phyloP scores from a whole-genome alignment of 2,888 invertebrate species.

The Cephus sareptanus region DNA sequence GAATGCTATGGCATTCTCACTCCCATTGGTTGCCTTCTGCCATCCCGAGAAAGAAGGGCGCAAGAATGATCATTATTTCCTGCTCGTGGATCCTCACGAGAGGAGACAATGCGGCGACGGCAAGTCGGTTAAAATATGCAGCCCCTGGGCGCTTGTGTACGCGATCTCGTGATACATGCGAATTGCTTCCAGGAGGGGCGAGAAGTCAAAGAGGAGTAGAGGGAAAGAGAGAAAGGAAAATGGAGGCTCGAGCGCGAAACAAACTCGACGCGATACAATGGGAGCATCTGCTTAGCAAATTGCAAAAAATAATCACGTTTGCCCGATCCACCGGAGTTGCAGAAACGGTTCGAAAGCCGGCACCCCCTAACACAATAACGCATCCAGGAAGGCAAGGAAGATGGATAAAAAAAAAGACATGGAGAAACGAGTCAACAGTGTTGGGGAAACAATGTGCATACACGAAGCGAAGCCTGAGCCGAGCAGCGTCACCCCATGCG shows the following conservation, averaged over 20 bases:
- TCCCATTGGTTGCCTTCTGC: too few relatives aligned
- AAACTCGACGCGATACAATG: conserved; percentile 37
- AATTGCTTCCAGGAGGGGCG: conserved; percentile 28
- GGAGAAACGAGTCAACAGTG: conserved; percentile 16
- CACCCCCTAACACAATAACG: conserved; percentile 45
- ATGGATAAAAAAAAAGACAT: conserved; percentile 19
- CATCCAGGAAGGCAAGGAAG: conserved; percentile 29
- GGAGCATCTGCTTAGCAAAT: conserved; percentile 59
- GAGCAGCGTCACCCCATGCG: conserved; percentile 17
- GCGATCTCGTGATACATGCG: conserved; percentile 4
- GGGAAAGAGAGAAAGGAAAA: conserved; percentile 11
- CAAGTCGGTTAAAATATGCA: conserved; percentile 58
- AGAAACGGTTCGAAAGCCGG: conserved; percentile 27
- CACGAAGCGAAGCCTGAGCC: conserved; percentile 26
- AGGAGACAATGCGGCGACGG: conserved; percentile 44
- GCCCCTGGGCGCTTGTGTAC: conserved; percentile 26
- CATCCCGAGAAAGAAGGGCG: too few relatives aligned
- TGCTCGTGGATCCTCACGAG: not conserved
- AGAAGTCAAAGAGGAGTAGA: conserved; percentile 22
- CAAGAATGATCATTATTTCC: not conserved
- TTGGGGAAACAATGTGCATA: conserved; percentile 43
- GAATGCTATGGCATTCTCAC: too few relatives aligned
- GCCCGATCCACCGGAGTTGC: conserved; percentile 33
- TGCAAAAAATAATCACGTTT: conserved; percentile 63
- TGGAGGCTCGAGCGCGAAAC: conserved; percentile 10